Evolutionary conservation across 2,797 vertebrate genomes (phyloP).

Genomic region (Cossypha niveicapilla): DNA sequence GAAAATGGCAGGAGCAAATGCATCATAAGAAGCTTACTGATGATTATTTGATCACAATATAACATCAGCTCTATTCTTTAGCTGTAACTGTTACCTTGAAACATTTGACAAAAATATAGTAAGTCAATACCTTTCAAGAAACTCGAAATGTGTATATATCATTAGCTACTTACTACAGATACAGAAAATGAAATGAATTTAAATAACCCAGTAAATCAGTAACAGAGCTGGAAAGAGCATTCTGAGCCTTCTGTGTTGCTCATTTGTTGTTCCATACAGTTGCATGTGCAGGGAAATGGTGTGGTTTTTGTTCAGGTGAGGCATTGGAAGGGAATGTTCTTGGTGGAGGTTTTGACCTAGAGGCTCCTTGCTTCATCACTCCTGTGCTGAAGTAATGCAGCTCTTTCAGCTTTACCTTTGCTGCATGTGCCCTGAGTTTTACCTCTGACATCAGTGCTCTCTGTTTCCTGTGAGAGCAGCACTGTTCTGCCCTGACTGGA

Average conservation of each 20-base stretch:
- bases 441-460: neutral
- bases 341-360: neutral
- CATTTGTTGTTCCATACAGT: neutral
- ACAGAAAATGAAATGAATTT: neutral
- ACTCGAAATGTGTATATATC: neutral
- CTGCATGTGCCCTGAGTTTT: neutral
- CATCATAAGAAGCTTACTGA: neutral
- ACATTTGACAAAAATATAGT: neutral
- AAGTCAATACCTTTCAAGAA: neutral
- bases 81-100: neutral
- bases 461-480: slow-evolving; percentile 16
- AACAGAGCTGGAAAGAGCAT: neutral
- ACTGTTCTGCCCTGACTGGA: neutral
- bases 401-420: neutral
- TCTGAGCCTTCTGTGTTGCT: neutral
- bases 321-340: neutral
- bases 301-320: neutral
- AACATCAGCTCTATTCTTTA: neutral
- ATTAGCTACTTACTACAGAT: neutral
- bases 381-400: neutral
- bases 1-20: neutral
- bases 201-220: neutral
- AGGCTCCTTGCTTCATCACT: neutral
- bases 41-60: neutral
- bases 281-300: neutral